Percentiles rank a stretch among this genome's conserved stretches.
phyloP scores from a whole-genome alignment of 2,888 invertebrate genomes.

The Amphipoea lucens region DNA sequence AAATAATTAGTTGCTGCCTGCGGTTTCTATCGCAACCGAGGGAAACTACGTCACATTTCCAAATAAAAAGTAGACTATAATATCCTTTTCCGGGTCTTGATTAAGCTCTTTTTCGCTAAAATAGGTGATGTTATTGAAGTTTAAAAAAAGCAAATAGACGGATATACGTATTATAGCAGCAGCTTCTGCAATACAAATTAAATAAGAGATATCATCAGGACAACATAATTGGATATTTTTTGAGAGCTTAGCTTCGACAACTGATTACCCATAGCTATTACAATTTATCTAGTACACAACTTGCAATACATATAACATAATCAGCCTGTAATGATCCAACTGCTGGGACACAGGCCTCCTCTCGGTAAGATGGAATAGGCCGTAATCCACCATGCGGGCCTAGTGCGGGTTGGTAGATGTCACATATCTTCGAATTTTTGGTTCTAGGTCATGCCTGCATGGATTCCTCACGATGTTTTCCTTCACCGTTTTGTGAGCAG shows the following conservation, averaged over 20 bases:
- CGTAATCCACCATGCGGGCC: too few relatives aligned
- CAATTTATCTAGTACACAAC: background rate
- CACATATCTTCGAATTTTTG: too few relatives aligned
- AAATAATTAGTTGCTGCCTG: conserved; percentile 3
- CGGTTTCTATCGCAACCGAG: background rate
- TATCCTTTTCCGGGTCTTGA: background rate
- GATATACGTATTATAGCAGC: too few relatives aligned
- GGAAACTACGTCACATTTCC: background rate
- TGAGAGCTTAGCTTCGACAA: background rate
- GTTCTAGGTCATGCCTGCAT: too few relatives aligned
- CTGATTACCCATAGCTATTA: background rate
- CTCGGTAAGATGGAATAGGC: too few relatives aligned
- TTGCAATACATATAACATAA: background rate
- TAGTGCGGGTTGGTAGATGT: too few relatives aligned
- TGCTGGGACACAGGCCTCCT: too few relatives aligned
- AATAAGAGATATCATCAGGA: too few relatives aligned
- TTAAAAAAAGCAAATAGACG: too few relatives aligned
- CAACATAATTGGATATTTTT: background rate
- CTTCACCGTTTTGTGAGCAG: too few relatives aligned
- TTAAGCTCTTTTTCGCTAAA: background rate
- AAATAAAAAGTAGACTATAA: background rate
- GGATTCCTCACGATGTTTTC: too few relatives aligned
- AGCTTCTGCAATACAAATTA: background rate
- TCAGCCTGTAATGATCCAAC: too few relatives aligned
- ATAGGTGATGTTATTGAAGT: background rate